These are phyloP conservation scores for Actinostola sp. DNA, from an alignment of 92 coral and sea anemone species.

Conservation along the genomic window DNA sequence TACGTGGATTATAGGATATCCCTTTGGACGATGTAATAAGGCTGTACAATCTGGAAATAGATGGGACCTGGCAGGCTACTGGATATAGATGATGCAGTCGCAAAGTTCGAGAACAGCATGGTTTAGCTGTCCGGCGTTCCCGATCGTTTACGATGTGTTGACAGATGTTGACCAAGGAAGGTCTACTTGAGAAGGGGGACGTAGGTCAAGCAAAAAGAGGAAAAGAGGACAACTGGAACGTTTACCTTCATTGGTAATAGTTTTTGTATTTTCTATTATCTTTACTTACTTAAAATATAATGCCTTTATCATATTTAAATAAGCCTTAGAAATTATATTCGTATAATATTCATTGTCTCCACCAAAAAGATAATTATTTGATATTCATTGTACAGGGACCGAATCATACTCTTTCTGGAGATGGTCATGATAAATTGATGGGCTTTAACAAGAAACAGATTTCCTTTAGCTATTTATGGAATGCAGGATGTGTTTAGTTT, in stretches of 20 bases:
- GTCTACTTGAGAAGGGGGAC: background rate
- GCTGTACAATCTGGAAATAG: background rate
- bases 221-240: background rate
- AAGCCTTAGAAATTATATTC: background rate
- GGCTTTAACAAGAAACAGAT: constrained; percentile 32
- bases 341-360: background rate
- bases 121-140: background rate
- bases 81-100: background rate
- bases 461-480: constrained; percentile 55
- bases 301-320: no score
- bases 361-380: background rate
- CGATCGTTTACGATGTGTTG: background rate
- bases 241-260: background rate
- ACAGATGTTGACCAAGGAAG: background rate
- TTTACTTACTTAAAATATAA: background rate
- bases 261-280: no score
- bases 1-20: background rate
- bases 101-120: background rate
- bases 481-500: constrained; percentile 51
- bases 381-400: constrained; percentile 21
- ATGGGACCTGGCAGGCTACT: no score
- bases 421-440: constrained; percentile 64
- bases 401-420: constrained; percentile 46
- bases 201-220: background rate
- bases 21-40: background rate